These are phyloP conservation scores for Pandemis cinnamomeana DNA, from an alignment of 2,888 invertebrate species.

Conservation along the genomic window DNA sequence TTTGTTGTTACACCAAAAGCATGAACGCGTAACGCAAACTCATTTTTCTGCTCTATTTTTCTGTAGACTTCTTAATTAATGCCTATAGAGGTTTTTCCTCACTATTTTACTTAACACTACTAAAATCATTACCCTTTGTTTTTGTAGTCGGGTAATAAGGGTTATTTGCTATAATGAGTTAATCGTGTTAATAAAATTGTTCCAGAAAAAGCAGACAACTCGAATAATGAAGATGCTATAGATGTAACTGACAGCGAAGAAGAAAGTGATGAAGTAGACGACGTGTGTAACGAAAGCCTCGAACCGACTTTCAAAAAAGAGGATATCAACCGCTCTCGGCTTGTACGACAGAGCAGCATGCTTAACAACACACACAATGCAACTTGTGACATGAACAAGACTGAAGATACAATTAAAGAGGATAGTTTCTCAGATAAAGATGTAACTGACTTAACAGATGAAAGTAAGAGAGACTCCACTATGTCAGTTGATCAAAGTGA, in stretches of 20 bases:
- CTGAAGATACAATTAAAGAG: constrained; percentile 53
- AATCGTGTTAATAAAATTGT: constrained; percentile 40
- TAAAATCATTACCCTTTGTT: too few relatives aligned
- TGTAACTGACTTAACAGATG: constrained; percentile 48
- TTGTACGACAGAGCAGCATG: constrained; percentile 49
- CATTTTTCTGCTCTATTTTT: too few relatives aligned
- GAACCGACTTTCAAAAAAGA: constrained; percentile 71
- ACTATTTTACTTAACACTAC: too few relatives aligned
- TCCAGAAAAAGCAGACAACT: constrained; percentile 63
- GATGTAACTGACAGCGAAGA: constrained; percentile 60
- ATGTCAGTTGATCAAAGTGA: constrained; percentile 32
- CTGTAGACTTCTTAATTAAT: too few relatives aligned
- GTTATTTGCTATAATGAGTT: too few relatives aligned
- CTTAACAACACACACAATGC: constrained; percentile 45
- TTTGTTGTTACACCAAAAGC: too few relatives aligned
- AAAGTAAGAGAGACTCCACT: constrained; percentile 43
- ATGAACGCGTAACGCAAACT: too few relatives aligned
- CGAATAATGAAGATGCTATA: constrained; percentile 52
- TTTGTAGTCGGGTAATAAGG: too few relatives aligned
- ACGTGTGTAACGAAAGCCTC: constrained; percentile 66
- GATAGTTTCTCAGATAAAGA: constrained; percentile 44
- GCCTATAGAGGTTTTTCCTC: too few relatives aligned
- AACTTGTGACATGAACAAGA: constrained; percentile 51
- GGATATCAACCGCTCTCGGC: constrained; percentile 58
- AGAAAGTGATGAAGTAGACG: constrained; percentile 56